Evolutionary conservation across 2,113 vertebrate genomes (phyloP).

Genomic region (Salvelinus alpinus): DNA sequence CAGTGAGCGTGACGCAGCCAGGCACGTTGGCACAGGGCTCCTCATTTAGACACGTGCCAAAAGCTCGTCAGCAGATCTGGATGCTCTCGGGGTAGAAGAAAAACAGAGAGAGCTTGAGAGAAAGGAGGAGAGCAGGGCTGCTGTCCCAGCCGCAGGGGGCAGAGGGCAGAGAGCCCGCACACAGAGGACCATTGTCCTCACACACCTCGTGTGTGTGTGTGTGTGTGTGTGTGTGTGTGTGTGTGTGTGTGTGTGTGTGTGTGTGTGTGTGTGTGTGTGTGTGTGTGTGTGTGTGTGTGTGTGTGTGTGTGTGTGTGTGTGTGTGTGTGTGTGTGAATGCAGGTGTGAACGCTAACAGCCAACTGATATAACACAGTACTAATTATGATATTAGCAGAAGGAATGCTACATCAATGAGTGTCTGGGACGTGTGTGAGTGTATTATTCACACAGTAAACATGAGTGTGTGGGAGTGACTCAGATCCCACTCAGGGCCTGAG

Average conservation of each 20-base stretch:
- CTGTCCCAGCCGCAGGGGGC: background rate
- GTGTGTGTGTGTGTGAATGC: slow-evolving; percentile 4
- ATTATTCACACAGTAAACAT: slow-evolving; percentile 29
- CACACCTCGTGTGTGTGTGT: slow-evolving; percentile 37
- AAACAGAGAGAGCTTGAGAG: slow-evolving; percentile 18
- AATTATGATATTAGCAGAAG: slow-evolving; percentile 57
- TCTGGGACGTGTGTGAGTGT: slow-evolving; percentile 30
- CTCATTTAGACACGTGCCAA: slow-evolving; percentile 28
- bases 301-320: slow-evolving; percentile 6
- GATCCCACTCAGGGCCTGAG: slow-evolving; percentile 28
- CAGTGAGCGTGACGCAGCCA: too few species aligned
- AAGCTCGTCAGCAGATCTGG: slow-evolving; percentile 30
- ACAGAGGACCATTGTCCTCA: slow-evolving; percentile 52
- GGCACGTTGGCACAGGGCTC: slow-evolving; percentile 19
- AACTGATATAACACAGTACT: slow-evolving; percentile 37
- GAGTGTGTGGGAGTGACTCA: slow-evolving; percentile 57
- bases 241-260: background rate
- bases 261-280: background rate
- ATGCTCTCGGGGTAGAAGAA: slow-evolving; percentile 20
- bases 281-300: slow-evolving; percentile 3
- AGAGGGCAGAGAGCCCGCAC: slow-evolving; percentile 3
- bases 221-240: slow-evolving; percentile 4
- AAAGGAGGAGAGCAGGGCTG: background rate
- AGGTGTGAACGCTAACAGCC: slow-evolving; percentile 16
- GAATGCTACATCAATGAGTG: slow-evolving; percentile 47